phyloP scores from a whole-genome alignment of 1,140 invertebrate species.

The Prorops nasuta region DNA sequence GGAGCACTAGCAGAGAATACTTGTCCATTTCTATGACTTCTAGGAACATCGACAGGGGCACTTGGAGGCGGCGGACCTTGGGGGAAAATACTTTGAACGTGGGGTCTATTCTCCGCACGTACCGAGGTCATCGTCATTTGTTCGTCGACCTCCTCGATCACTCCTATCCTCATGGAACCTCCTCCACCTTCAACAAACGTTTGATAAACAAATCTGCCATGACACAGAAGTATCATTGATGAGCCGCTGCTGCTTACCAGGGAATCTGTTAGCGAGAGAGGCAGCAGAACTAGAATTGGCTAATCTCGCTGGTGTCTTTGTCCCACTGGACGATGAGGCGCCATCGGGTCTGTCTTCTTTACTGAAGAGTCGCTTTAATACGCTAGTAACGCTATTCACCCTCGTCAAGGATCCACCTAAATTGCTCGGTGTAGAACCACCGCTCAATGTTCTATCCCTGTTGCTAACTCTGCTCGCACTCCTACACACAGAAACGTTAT shows the following conservation, averaged over 20 bases:
- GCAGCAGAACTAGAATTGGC: conserved; percentile 38
- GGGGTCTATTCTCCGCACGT: conserved; percentile 57
- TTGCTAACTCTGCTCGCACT: conserved; percentile 48
- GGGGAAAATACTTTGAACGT: conserved; percentile 52
- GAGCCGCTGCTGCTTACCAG: conserved; percentile 39
- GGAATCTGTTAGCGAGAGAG: conserved; percentile 42
- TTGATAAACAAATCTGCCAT: conserved; percentile 15
- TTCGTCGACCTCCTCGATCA: conserved; percentile 82
- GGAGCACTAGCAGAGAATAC: conserved; percentile 55
- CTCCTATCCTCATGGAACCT: conserved; percentile 71
- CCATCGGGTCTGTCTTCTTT: conserved; percentile 63
- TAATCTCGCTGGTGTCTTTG: conserved; percentile 41
- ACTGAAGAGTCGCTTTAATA: conserved; percentile 73
- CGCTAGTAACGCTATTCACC: conserved; percentile 70
- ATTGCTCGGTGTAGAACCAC: conserved; percentile 46
- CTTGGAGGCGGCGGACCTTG: conserved; percentile 47
- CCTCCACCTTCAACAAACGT: conserved; percentile 14
- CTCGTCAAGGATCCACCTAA: conserved; percentile 64
- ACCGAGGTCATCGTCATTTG: conserved; percentile 75
- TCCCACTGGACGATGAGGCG: conserved; percentile 16
- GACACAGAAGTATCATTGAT: conserved; percentile 18
- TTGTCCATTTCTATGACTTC: conserved; percentile 47
- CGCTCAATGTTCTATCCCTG: conserved; percentile 42
- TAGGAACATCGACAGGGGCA: conserved; percentile 48
- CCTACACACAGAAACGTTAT: conserved; percentile 21